phyloP scores from a whole-genome alignment of 2,113 vertebrate species.

The Poecilia latipinna region DNA sequence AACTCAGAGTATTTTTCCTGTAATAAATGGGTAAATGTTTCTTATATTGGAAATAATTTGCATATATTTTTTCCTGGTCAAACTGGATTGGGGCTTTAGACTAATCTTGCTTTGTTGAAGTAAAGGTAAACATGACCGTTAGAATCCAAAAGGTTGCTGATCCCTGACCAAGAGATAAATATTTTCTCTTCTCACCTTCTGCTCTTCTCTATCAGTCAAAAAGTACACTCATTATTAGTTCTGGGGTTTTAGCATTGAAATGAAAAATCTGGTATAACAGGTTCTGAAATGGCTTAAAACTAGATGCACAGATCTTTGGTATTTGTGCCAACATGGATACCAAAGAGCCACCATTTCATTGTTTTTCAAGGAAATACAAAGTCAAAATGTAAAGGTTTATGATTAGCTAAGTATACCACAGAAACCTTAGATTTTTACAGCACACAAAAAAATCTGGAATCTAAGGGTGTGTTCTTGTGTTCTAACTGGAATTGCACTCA shows the following conservation, averaged over 20 bases:
- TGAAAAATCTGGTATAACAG: neutral
- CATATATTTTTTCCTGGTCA: neutral
- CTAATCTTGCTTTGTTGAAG: neutral
- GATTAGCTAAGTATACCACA: neutral
- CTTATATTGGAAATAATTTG: too few species aligned
- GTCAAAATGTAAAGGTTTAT: neutral
- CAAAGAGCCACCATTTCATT: too few species aligned
- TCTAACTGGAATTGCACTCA: too few species aligned
- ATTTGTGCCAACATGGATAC: too few species aligned
- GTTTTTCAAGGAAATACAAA: neutral
- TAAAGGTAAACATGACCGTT: neutral
- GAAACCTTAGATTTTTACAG: too few species aligned
- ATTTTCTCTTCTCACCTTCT: too few species aligned
- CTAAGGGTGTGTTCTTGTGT: neutral
- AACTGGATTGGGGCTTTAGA: neutral
- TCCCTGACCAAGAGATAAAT: too few species aligned
- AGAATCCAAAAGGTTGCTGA: neutral
- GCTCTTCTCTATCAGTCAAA: neutral
- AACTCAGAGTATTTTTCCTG: neutral
- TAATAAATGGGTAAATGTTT: too few species aligned
- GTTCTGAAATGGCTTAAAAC: neutral
- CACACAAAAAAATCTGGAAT: too few species aligned
- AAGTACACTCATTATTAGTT: neutral
- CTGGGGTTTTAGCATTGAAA: neutral
- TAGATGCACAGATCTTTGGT: neutral